Evolutionary conservation across 64 coral and sea anemone species (phyloP).

Genomic region (Actinia tenebrosa): DNA sequence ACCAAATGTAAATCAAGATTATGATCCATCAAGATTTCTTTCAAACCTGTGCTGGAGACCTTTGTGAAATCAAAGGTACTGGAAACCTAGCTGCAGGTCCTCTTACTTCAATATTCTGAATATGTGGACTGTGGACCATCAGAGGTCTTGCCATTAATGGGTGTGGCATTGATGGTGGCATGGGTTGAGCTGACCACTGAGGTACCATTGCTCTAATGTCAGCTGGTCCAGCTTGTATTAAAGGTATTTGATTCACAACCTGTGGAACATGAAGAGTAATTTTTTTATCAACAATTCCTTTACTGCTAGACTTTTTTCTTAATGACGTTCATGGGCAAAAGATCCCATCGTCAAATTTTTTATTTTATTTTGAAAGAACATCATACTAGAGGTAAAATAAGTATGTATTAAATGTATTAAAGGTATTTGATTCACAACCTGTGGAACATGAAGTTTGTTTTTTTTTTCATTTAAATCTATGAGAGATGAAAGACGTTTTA

Average conservation of each 20-base stretch:
- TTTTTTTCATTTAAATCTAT: not conserved
- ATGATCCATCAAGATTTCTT: not conserved
- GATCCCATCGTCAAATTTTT: no score
- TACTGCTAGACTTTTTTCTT: no score
- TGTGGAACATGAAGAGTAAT: not conserved
- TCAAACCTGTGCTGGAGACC: not conserved
- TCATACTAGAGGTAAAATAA: no score
- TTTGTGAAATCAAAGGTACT: not conserved
- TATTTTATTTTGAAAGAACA: no score
- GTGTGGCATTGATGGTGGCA: not conserved
- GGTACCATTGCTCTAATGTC: not conserved
- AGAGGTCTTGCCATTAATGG: slow-evolving; percentile 3
- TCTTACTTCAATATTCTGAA: not conserved
- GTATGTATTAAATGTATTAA: not conserved
- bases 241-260: not conserved
- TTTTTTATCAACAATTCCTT: not conserved
- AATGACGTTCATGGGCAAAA: no score
- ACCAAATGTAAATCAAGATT: no score
- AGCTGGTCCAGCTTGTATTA: not conserved
- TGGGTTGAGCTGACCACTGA: not conserved
- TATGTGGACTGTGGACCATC: not conserved
- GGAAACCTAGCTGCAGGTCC: not conserved
- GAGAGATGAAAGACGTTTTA: no score
- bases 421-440: not conserved
- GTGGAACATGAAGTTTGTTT: not conserved